Base-by-base conservation (phyloP, 2,888 invertebrate species). In the Apoda limacodes region DNA sequence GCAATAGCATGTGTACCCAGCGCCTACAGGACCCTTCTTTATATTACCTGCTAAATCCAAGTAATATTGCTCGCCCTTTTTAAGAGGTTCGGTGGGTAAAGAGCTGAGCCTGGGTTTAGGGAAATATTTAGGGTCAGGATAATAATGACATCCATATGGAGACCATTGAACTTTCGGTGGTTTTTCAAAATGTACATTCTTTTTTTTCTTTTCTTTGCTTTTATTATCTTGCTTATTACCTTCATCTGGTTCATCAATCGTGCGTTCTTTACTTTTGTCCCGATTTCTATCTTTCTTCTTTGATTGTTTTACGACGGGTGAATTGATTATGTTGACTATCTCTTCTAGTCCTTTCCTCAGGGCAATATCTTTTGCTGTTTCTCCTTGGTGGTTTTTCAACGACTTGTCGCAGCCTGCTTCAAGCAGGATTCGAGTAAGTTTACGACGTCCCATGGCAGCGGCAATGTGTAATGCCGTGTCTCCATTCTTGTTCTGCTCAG, bases 401-500 rank as follows among this genome's bases (percentile, higher is more conserved):
- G 68, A 69, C 60, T 61, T 82, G 82, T 49, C 91, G 56, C 93
- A 92, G 32, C 90, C 90, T 0, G 94, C 91, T 60, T 96, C 94
- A 15, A 96, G 82, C 11, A 98, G 82, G 43, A 98, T 93, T 52
- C 93, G 84, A 6, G 95, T 94, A 36, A 98, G 82, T 72, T 97
- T 97, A 30, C 95, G 76, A 12, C 95, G 83, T 4, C 95, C 95
- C 92, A 97, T 93, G 2, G 96, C 96, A 5, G 95, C 90, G 1
- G 95, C 89, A 50, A 98, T 95, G 66, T 98, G 97, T 9, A 98
- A 78, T 0, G 95, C 90, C 0, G 95, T 95, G 72, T 98, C 97
- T 1, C 95, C 95, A 72, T 98, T 98, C 83, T 96, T 93, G 66
- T 98, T 98, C 54, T 92, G 92, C 52, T 93, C 92, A 35, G 92